Conservation (phyloP, 1,140 invertebrate species). For the roundworm (Caenorhabditis elegans) region DNA sequence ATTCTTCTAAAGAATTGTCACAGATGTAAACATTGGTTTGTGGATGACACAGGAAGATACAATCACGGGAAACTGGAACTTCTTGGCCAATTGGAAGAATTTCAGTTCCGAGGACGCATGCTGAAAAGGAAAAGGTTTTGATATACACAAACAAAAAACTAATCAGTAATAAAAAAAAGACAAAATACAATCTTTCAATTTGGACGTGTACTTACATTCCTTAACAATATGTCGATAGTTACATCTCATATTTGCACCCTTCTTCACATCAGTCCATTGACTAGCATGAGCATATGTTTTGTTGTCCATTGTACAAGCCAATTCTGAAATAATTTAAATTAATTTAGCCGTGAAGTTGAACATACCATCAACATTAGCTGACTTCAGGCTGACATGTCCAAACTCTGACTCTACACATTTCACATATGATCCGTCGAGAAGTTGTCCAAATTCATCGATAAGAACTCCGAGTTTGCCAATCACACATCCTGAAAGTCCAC, state of each 20-base stretch:
- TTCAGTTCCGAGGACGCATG: constrained; percentile 18
- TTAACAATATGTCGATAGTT: constrained; percentile 29
- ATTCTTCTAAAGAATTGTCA: constrained; percentile 25
- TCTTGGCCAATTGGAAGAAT: constrained; percentile 35
- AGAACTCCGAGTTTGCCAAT: constrained; percentile 37
- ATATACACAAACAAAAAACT: too few species aligned
- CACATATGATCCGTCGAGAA: constrained; percentile 26
- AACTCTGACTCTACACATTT: constrained; percentile 34
- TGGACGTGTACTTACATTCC: constrained; percentile 8
- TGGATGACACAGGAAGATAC: constrained; percentile 46
- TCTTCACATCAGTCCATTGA: constrained; percentile 12
- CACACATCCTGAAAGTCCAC: constrained; percentile 33
- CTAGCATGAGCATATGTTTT: constrained; percentile 9
- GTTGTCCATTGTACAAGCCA: constrained; percentile 34
- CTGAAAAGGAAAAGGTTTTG: constrained; percentile 31
- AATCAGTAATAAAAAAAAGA: too few species aligned
- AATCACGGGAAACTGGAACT: constrained; percentile 30
- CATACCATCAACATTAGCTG: constrained; percentile 13
- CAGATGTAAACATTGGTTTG: constrained; percentile 44
- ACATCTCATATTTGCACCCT: constrained; percentile 28
- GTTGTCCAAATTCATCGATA: constrained; percentile 31
- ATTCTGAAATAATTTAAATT: neutral
- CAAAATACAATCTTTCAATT: too few species aligned
- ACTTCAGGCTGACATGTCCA: constrained; percentile 19
- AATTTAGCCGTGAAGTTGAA: neutral